phyloP scores from a whole-genome alignment of 2,113 vertebrate species.

The Talpa occidentalis region DNA sequence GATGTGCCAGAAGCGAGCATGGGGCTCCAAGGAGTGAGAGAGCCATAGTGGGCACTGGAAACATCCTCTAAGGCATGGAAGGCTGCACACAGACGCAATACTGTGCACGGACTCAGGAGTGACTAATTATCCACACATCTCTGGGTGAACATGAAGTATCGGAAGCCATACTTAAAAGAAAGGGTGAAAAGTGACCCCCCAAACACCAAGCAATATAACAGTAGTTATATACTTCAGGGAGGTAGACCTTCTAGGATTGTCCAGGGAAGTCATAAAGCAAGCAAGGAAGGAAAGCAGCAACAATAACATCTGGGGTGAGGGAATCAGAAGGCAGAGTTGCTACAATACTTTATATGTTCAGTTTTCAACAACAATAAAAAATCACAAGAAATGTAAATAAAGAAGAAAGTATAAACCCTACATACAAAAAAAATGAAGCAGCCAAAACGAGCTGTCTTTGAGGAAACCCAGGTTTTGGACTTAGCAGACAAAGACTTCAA shows the following conservation, averaged over 20 bases:
- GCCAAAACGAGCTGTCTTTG: conserved; percentile 46
- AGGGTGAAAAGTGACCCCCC: not conserved
- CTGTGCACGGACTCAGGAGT: not conserved
- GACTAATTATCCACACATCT: not conserved
- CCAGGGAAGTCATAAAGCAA: not conserved
- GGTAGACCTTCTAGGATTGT: not conserved
- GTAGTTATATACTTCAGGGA: not conserved
- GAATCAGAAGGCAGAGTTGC: not conserved
- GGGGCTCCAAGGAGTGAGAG: not conserved
- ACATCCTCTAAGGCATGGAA: not conserved
- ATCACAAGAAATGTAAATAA: conserved; percentile 32
- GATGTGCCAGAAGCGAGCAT: not conserved
- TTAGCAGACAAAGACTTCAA: conserved; percentile 59
- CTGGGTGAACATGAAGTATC: not conserved
- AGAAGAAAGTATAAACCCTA: not conserved
- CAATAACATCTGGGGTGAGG: not conserved
- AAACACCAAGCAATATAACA: not conserved
- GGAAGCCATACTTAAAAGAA: not conserved
- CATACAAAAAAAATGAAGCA: not conserved
- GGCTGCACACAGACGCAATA: not conserved
- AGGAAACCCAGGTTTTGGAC: conserved; percentile 58
- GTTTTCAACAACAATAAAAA: conserved; percentile 59
- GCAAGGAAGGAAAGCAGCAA: not conserved
- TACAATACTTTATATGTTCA: conserved; percentile 24
- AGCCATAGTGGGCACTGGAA: not conserved